Base-by-base conservation (phyloP, 2,888 invertebrate genomes). In the Priocnemis perturbator region DNA sequence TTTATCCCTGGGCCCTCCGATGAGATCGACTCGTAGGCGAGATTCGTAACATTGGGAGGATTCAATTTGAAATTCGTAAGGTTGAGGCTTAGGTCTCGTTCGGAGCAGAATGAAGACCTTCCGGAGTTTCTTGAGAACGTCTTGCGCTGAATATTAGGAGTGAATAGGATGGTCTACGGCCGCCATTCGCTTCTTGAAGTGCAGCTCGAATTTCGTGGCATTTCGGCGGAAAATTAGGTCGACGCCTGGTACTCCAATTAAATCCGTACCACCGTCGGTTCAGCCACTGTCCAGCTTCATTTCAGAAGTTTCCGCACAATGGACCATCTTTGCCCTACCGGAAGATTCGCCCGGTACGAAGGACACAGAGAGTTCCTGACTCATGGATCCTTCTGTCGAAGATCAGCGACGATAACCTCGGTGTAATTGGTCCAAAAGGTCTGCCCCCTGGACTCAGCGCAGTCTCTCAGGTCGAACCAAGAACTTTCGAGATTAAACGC, bases 401-500 rank as follows among this genome's bases (percentile, higher is more conserved):
- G 76, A 79, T 69, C 57, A 69, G 76, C 76, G 78, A 81, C 82
- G 81, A 81, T 85, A 83, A 85, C 83, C 79, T 80, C 76, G 72
- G 72, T 77, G 81, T 85, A 85, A 85, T 85, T 85, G 85, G 81
- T 80, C 74, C 75, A 76, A 81, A 79, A 76, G 73, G 74, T 60
- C 70, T 53, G 58, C 60, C 67, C 62, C 68, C 60, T 48, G 67
- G 60, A 63, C 64, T 69, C 72, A 45, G 55, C 52, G 61, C 57
- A 62, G 50, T 19, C 19, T 72, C 71, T 65, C 77, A 59, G 76
- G 76, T 69, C 71, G 60, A 75, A 69, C 81, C 72, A 75, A 70
- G 78, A 83, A 85, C 82, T 84, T 82, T 79, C 75, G 73, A 78
- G 82, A 83, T 83, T 82, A 83, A 81, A 81, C 81, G 78, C 81